Conservation (phyloP, 2,797 vertebrate genomes). For the Hydrophis major region DNA sequence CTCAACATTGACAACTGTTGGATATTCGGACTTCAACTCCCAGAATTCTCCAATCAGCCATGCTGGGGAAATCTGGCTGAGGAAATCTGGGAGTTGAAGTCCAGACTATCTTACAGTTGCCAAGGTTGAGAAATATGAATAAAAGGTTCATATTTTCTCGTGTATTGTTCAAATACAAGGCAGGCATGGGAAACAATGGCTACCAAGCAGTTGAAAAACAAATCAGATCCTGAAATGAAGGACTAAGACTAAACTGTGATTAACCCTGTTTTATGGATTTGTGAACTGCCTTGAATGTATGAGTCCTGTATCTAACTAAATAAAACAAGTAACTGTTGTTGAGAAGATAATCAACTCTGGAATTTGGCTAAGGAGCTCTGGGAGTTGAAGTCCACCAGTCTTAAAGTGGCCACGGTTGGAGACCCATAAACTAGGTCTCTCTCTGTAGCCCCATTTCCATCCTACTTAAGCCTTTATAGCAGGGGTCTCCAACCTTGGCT, state of each 20-base stretch:
- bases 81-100: neutral
- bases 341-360: neutral
- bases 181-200: neutral
- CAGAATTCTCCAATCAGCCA: neutral
- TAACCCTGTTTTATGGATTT: neutral
- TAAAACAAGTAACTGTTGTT: neutral
- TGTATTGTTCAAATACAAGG: neutral
- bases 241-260: neutral
- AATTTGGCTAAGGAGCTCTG: too few species aligned
- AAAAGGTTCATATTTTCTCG: neutral
- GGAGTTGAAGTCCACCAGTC: too few species aligned
- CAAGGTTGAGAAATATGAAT: too few species aligned
- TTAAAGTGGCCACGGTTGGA: too few species aligned
- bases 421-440: neutral
- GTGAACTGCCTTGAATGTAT: neutral
- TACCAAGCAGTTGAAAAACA: neutral
- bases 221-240: neutral
- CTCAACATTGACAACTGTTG: neutral
- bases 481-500: too few species aligned
- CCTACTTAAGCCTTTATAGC: neutral
- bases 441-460: neutral
- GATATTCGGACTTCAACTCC: neutral
- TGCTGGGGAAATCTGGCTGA: neutral
- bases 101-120: neutral
- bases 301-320: neutral